Percentiles rank a stretch among this genome's conserved stretches.
Evolutionary conservation across 1,140 invertebrate genomes (phyloP).

Genomic region (Arctopsyche grandis): DNA sequence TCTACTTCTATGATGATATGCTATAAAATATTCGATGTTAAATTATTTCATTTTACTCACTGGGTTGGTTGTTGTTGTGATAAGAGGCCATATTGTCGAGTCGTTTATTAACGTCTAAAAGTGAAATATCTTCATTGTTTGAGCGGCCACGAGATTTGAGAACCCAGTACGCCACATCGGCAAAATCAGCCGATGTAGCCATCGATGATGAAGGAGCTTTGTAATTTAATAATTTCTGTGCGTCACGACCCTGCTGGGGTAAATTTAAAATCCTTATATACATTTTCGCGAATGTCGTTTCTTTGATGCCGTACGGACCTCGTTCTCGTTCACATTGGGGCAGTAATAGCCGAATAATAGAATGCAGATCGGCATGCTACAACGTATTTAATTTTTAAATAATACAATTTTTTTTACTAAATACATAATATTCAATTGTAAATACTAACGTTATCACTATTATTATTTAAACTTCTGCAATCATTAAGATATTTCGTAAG

Average conservation of each 20-base stretch:
- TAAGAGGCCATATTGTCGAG: constrained; percentile 75
- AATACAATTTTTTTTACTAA: background rate
- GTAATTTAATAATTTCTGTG: constrained; percentile 67
- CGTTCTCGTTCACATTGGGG: constrained; percentile 68
- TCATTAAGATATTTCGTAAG: constrained; percentile 46
- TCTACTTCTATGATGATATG: background rate
- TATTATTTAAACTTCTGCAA: constrained; percentile 23
- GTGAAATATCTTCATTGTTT: constrained; percentile 64
- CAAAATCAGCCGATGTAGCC: constrained; percentile 71
- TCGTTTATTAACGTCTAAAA: constrained; percentile 75
- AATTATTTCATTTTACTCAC: constrained; percentile 52
- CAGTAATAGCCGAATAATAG: constrained; percentile 69
- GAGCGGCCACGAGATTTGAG: constrained; percentile 71
- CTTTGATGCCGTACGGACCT: constrained; percentile 67
- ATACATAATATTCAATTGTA: constrained; percentile 3
- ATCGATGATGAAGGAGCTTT: constrained; percentile 50
- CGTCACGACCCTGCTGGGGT: constrained; percentile 68
- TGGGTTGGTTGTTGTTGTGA: constrained; percentile 67
- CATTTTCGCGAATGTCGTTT: constrained; percentile 67
- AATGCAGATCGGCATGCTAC: constrained; percentile 65
- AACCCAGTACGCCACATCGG: constrained; percentile 75
- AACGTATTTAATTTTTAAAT: background rate
- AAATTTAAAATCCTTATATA: constrained; percentile 70
- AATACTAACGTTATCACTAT: constrained; percentile 14
- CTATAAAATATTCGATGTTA: background rate